These are phyloP conservation scores for Hemithea aestivaria DNA, from an alignment of 2,888 invertebrate genomes.

Conservation along the genomic window DNA sequence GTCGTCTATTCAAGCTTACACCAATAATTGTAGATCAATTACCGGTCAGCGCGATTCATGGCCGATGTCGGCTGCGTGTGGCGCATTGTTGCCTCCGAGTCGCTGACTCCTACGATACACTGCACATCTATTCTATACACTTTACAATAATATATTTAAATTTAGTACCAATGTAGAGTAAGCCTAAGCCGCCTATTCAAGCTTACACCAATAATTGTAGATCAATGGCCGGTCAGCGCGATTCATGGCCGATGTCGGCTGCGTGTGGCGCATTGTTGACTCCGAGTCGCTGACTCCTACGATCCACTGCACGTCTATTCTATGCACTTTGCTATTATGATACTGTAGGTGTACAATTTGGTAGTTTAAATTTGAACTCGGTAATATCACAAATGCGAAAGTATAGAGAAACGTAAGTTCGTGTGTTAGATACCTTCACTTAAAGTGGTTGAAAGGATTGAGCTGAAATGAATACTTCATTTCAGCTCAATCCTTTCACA, in stretches of 20 bases:
- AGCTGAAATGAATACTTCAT: too few species aligned
- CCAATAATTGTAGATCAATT: constrained; percentile 54
- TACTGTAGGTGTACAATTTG: too few species aligned
- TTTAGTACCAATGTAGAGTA: too few species aligned
- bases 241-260: constrained; percentile 43
- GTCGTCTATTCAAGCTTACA: constrained; percentile 32
- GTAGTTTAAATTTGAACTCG: too few species aligned
- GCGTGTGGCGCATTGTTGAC: constrained; percentile 36
- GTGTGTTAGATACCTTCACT: background rate
- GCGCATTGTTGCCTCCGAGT: constrained; percentile 37
- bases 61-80: constrained; percentile 34
- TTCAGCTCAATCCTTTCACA: too few species aligned
- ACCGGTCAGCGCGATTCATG: constrained; percentile 43
- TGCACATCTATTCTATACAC: background rate
- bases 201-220: constrained; percentile 48
- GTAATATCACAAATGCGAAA: too few species aligned
- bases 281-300: constrained; percentile 17
- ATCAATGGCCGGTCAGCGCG: constrained; percentile 44
- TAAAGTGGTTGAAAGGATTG: too few species aligned
- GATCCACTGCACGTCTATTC: background rate
- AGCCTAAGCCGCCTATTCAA: constrained; percentile 23
- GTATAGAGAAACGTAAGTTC: background rate
- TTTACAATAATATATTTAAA: background rate
- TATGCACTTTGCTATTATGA: background rate
- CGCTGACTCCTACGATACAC: background rate